Percentiles rank a stretch among this genome's conserved stretches.
Conservation (phyloP, 1,140 invertebrate genomes). For the Diplogasteroides magnus region DNA sequence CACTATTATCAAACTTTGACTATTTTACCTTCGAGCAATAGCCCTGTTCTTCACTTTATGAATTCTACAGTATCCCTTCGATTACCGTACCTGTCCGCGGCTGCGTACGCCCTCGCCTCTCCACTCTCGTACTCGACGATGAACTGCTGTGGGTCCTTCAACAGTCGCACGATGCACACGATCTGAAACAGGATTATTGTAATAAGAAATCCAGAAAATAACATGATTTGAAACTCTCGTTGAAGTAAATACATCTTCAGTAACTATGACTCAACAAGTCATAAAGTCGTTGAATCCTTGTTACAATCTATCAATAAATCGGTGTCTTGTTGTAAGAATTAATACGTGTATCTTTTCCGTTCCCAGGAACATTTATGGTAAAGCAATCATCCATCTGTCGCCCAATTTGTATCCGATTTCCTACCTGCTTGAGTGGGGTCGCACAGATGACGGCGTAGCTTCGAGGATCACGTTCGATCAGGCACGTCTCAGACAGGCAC, state of each 20-base stretch:
- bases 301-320: no score
- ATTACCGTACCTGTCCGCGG: conserved; percentile 13
- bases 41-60: no score
- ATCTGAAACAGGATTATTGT: conserved; percentile 56
- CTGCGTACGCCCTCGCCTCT: conserved; percentile 71
- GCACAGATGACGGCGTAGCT: conserved; percentile 86
- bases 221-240: background rate
- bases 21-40: no score
- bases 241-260: no score
- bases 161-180: conserved; percentile 81
- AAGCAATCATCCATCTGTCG: no score
- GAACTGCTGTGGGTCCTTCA: conserved; percentile 86
- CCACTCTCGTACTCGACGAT: conserved; percentile 89
- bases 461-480: conserved; percentile 89
- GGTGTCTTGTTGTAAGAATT: no score
- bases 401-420: conserved; percentile 27
- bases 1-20: no score
- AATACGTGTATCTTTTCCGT: no score
- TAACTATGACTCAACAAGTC: no score
- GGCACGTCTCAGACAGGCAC: conserved; percentile 86
- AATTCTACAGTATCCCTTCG: no score
- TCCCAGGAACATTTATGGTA: no score
- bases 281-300: no score
- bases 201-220: background rate
- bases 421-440: conserved; percentile 76